These are phyloP conservation scores for Neostethus bicornis DNA, from an alignment of 2,797 vertebrate genomes.

Conservation along the genomic window DNA sequence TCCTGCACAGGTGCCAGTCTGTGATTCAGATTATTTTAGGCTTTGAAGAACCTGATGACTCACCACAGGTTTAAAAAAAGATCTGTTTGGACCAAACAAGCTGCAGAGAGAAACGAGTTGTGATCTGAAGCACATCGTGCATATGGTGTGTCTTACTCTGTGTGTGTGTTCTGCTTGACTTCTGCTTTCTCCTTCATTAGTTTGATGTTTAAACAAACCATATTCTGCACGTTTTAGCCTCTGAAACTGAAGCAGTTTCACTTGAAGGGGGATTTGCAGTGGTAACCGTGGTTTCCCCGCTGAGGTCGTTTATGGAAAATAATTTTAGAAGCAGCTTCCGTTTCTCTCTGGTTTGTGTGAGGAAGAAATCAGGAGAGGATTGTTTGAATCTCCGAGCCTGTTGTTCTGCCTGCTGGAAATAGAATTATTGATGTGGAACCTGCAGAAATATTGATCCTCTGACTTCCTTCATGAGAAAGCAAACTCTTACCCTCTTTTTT, in stretches of 20 bases:
- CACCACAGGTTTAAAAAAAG: too few relatives aligned
- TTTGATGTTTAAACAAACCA: background rate
- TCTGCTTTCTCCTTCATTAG: background rate
- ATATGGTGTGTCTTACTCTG: background rate
- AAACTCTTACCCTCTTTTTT: too few relatives aligned
- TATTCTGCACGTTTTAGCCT: background rate
- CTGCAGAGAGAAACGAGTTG: too few relatives aligned
- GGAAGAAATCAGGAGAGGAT: constrained; percentile 74
- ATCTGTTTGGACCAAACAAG: too few relatives aligned
- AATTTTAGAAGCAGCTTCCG: constrained; percentile 73
- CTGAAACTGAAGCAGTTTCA: background rate
- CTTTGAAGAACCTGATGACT: too few relatives aligned
- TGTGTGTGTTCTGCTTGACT: background rate
- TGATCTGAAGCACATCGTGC: too few relatives aligned
- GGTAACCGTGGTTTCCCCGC: too few relatives aligned
- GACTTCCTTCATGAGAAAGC: background rate
- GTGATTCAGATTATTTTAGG: too few relatives aligned
- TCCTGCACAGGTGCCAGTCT: too few relatives aligned
- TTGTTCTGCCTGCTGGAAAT: constrained; percentile 49
- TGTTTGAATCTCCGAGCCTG: constrained; percentile 66
- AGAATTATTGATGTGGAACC: constrained; percentile 24
- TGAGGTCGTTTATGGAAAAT: constrained; percentile 56
- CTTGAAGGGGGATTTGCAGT: too few relatives aligned
- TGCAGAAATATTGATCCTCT: constrained; percentile 19
- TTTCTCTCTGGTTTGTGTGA: constrained; percentile 55